Evolutionary conservation across 2,113 vertebrate genomes (phyloP).

Genomic region (Saccopteryx leptura): DNA sequence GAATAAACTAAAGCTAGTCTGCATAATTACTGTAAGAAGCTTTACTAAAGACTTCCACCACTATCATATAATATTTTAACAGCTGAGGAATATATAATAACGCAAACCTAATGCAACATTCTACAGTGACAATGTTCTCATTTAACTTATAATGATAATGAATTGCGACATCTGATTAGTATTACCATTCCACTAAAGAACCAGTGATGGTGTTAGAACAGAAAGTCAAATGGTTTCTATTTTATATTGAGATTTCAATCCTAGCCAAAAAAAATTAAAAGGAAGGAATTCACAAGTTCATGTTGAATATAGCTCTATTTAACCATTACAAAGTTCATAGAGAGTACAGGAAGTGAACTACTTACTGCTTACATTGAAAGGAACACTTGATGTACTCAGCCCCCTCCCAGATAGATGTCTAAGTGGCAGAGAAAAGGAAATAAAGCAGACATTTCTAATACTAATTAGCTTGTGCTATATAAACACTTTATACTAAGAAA

Average conservation of each 20-base stretch:
- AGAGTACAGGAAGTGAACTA: constrained; percentile 85
- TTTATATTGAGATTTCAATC: constrained; percentile 49
- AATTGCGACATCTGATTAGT: constrained; percentile 56
- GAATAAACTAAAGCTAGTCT: constrained; percentile 20
- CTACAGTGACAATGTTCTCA: constrained; percentile 30
- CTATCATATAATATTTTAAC: constrained; percentile 54
- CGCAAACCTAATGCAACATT: constrained; percentile 5
- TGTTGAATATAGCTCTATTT: constrained; percentile 77
- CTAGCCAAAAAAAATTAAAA: constrained; percentile 60
- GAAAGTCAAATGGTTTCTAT: constrained; percentile 48
- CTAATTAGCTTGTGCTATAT: constrained; percentile 73
- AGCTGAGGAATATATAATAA: constrained; percentile 27
- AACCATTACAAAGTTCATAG: constrained; percentile 86
- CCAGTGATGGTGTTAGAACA: not conserved
- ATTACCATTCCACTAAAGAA: constrained; percentile 21
- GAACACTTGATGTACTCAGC: constrained; percentile 30
- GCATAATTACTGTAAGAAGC: not conserved
- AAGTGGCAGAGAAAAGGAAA: constrained; percentile 61
- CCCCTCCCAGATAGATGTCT: constrained; percentile 46
- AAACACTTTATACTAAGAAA: constrained; percentile 82
- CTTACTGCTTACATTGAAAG: constrained; percentile 80
- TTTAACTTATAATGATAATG: constrained; percentile 58
- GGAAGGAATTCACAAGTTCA: constrained; percentile 66
- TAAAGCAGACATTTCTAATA: constrained; percentile 77
- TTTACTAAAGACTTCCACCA: constrained; percentile 13